phyloP scores from a whole-genome alignment of 2,888 invertebrate genomes.

The Stenoptilia bipunctidactyla region DNA sequence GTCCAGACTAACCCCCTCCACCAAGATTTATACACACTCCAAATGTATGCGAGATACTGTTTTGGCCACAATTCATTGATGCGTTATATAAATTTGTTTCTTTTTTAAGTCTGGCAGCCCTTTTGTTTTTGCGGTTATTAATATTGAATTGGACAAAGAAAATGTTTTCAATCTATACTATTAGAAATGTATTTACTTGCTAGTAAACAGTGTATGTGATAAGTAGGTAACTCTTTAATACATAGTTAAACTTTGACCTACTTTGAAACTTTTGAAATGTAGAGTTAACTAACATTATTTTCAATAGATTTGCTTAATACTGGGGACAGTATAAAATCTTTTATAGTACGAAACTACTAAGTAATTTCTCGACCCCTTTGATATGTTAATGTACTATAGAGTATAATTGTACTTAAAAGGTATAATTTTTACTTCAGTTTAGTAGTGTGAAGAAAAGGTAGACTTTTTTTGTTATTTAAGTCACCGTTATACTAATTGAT shows the following conservation, averaged over 20 bases:
- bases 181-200: background rate
- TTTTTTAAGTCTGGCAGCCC: background rate
- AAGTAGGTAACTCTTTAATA: background rate
- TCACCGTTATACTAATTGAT: too few species aligned
- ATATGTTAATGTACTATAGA: too few species aligned
- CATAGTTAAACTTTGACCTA: background rate
- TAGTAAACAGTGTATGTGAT: background rate
- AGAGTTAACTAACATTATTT: background rate
- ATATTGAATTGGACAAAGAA: background rate
- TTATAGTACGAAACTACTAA: too few species aligned
- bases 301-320: background rate
- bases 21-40: slow-evolving; percentile 48
- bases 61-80: slow-evolving; percentile 5
- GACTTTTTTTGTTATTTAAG: too few species aligned
- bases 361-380: too few species aligned
- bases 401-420: too few species aligned
- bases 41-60: slow-evolving; percentile 11
- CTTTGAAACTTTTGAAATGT: background rate
- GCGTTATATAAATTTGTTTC: slow-evolving; percentile 1
- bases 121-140: background rate
- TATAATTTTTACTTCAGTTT: too few species aligned
- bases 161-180: background rate
- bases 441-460: too few species aligned
- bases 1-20: slow-evolving; percentile 49
- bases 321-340: too few species aligned